A percentile compares a stretch with the other conserved stretches of the same genome.
Evolutionary conservation across 1,140 invertebrate genomes (phyloP).

Genomic region (Meloidogyne exigua): DNA sequence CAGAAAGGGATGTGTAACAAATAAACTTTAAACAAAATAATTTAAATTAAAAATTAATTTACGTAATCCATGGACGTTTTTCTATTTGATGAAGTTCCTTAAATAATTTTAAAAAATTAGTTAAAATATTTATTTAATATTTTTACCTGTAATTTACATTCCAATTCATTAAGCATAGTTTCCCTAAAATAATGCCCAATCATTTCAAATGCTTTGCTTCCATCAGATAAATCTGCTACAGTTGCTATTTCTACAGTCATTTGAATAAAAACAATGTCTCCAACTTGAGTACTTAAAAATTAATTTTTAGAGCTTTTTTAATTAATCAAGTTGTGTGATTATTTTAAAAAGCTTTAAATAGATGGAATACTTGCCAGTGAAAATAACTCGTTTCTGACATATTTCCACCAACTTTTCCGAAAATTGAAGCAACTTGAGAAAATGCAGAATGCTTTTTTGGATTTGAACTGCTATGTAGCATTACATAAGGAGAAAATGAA

Average conservation of each 20-base stretch:
- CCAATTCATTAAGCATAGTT: conserved; percentile 35
- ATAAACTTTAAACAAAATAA: conserved; percentile 4
- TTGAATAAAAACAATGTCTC: conserved; percentile 27
- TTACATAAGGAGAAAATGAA: conserved; percentile 26
- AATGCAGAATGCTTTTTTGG: conserved; percentile 16
- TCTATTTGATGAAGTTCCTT: conserved; percentile 24
- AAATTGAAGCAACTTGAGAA: conserved; percentile 27
- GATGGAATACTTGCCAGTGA: background rate
- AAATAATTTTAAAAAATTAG: background rate
- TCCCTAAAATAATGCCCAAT: conserved; percentile 28
- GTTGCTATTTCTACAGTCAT: conserved; percentile 26
- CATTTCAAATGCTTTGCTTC: conserved; percentile 23
- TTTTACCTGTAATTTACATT: conserved; percentile 27
- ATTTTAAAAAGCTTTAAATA: background rate
- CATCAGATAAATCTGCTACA: conserved; percentile 23
- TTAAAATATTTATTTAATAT: background rate
- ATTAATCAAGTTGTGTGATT: background rate
- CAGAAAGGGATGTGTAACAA: conserved; percentile 27
- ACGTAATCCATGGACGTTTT: conserved; percentile 28
- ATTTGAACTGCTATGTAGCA: conserved; percentile 20
- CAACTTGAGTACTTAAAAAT: conserved; percentile 19
- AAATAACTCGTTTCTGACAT: conserved; percentile 29
- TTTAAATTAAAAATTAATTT: background rate
- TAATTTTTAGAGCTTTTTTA: background rate
- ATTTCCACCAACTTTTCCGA: conserved; percentile 20